Percentiles rank a stretch among this genome's conserved stretches.
Conservation (phyloP, 2,888 invertebrate species). For the Lithophane leautieri region DNA sequence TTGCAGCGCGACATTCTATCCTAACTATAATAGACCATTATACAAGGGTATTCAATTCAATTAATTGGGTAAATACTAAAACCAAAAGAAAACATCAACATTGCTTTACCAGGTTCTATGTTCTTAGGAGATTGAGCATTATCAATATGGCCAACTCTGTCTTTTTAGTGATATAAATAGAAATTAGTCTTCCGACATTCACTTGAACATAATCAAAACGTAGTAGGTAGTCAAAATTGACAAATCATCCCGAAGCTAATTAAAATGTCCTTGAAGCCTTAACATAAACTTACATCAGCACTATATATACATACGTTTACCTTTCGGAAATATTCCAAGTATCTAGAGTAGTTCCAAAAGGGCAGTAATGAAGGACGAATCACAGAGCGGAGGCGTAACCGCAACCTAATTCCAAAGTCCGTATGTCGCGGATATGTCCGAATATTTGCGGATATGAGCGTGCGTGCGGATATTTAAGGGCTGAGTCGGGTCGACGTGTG, state of each 20-base stretch:
- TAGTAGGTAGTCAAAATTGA: neutral
- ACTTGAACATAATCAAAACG: neutral
- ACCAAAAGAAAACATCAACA: neutral
- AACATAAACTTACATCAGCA: neutral
- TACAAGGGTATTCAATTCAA: too few relatives aligned
- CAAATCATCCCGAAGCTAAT: neutral
- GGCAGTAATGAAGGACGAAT: slow-evolving; percentile 59
- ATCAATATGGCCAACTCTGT: neutral
- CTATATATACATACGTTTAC: slow-evolving; percentile 9
- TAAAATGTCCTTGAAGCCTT: too few relatives aligned
- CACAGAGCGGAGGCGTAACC: slow-evolving; percentile 59
- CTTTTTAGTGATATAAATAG: neutral
- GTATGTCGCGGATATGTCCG: slow-evolving; percentile 67
- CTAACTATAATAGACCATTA: too few relatives aligned
- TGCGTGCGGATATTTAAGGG: slow-evolving; percentile 66
- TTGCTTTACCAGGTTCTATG: neutral
- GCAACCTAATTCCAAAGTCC: slow-evolving; percentile 67
- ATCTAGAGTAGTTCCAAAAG: slow-evolving; percentile 38
- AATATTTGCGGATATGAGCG: slow-evolving; percentile 68
- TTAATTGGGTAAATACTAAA: neutral
- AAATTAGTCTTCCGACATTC: neutral
- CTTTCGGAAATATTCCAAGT: slow-evolving; percentile 28
- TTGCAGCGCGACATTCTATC: too few relatives aligned
- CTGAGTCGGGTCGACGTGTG: slow-evolving; percentile 75
- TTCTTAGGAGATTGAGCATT: neutral